phyloP scores from a whole-genome alignment of 2,113 vertebrate genomes.

The Urocolius indicus region DNA sequence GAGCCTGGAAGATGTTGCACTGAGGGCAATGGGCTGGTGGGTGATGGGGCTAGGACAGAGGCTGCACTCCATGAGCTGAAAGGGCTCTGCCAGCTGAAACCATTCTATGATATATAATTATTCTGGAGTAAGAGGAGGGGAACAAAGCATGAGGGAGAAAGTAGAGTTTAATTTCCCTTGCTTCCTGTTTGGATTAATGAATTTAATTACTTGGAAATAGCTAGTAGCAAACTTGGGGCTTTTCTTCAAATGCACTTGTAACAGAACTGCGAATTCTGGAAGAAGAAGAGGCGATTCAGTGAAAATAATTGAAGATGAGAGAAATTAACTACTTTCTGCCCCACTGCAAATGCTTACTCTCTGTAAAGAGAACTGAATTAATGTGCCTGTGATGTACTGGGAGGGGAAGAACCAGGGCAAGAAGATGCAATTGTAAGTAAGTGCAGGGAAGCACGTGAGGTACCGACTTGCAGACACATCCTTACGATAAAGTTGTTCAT shows the following conservation, averaged over 20 bases:
- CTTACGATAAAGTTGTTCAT: neutral
- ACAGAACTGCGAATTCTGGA: constrained; percentile 20
- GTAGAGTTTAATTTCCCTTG: constrained; percentile 24
- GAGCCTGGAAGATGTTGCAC: too few relatives aligned
- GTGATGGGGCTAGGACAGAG: too few relatives aligned
- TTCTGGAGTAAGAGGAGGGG: neutral
- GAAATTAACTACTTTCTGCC: neutral
- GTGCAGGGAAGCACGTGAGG: neutral
- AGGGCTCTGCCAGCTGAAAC: too few relatives aligned
- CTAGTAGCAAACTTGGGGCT: neutral
- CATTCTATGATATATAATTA: neutral
- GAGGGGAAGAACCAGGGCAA: neutral
- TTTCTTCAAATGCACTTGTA: constrained; percentile 42
- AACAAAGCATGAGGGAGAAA: constrained; percentile 6
- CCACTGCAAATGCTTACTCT: neutral
- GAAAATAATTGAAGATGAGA: constrained; percentile 21
- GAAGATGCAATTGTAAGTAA: neutral
- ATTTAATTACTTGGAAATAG: constrained; percentile 46
- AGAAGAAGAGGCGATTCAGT: neutral
- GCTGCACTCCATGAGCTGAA: too few relatives aligned
- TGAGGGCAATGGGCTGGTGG: too few relatives aligned
- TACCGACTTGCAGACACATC: neutral
- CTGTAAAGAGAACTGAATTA: constrained; percentile 15
- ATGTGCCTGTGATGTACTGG: neutral
- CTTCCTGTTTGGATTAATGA: constrained; percentile 40